Conservation (phyloP, 1,140 invertebrate genomes). For the Procambarus virginalis region DNA sequence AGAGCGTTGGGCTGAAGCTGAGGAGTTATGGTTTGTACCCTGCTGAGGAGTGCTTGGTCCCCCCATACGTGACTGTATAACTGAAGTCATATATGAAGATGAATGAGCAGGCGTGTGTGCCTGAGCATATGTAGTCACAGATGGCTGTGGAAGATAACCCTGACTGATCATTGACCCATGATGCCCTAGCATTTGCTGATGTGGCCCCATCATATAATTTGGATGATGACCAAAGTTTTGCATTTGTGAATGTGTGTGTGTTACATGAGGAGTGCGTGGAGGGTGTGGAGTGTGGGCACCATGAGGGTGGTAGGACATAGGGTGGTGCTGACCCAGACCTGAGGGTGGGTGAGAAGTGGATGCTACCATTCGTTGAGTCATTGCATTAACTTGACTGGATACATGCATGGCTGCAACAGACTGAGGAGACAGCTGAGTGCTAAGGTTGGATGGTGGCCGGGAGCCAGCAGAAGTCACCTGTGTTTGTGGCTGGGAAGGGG, state of each 20-base stretch:
- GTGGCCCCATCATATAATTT: constrained; percentile 73
- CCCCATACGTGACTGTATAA: constrained; percentile 60
- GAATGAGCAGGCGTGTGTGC: constrained; percentile 74
- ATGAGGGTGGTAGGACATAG: constrained; percentile 76
- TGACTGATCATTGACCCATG: constrained; percentile 71
- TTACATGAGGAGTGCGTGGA: constrained; percentile 70
- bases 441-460: constrained; percentile 76
- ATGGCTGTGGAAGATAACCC: constrained; percentile 73
- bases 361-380: constrained; percentile 66
- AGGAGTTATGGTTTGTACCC: constrained; percentile 73
- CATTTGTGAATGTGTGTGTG: constrained; percentile 71
- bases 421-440: constrained; percentile 72
- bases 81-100: constrained; percentile 64
- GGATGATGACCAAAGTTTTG: constrained; percentile 73
- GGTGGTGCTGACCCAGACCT: constrained; percentile 75
- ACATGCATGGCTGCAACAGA: constrained; percentile 62
- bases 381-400: constrained; percentile 48
- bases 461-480: constrained; percentile 74
- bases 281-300: constrained; percentile 73
- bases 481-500: constrained; percentile 71
- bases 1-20: constrained; percentile 66
- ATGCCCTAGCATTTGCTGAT: constrained; percentile 72
- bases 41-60: constrained; percentile 69
- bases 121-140: constrained; percentile 77
- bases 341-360: constrained; percentile 70